Evolutionary conservation across 2,797 vertebrate genomes (phyloP).

Genomic region (Prionace glauca): DNA sequence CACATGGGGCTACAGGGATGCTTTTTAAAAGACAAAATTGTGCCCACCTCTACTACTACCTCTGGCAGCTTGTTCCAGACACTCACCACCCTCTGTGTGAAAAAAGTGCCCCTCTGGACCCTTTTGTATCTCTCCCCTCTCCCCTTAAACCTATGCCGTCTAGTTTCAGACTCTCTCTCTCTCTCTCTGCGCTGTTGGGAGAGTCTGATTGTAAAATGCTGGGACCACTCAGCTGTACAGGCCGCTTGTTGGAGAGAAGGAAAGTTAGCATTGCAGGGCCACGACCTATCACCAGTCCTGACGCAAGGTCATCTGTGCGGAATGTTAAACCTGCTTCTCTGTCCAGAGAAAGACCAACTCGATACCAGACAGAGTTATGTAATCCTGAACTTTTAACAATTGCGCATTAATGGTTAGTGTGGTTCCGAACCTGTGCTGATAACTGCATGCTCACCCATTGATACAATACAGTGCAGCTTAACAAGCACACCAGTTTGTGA

Average conservation of each 20-base stretch:
- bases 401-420: neutral
- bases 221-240: neutral
- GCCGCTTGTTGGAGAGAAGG: neutral
- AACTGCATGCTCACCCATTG: neutral
- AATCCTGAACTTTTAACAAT: neutral
- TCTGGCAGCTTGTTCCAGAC: no score
- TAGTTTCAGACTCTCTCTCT: no score
- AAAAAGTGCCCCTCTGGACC: no score
- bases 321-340: neutral
- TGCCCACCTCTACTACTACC: no score
- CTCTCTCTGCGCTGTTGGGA: no score
- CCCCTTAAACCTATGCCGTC: no score
- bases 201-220: neutral
- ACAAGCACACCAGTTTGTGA: constrained; percentile 2
- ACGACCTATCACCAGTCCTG: neutral
- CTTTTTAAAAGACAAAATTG: no score
- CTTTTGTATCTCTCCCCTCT: no score
- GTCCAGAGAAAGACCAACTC: neutral
- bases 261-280: neutral
- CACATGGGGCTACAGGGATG: no score
- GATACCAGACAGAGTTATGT: neutral
- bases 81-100: no score
- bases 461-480: neutral
- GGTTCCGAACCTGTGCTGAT: neutral
- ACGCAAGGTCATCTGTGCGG: neutral